Percentiles rank a stretch among this genome's conserved stretches.
phyloP scores from a whole-genome alignment of 2,888 invertebrate genomes.

The Branchellion lobata region DNA sequence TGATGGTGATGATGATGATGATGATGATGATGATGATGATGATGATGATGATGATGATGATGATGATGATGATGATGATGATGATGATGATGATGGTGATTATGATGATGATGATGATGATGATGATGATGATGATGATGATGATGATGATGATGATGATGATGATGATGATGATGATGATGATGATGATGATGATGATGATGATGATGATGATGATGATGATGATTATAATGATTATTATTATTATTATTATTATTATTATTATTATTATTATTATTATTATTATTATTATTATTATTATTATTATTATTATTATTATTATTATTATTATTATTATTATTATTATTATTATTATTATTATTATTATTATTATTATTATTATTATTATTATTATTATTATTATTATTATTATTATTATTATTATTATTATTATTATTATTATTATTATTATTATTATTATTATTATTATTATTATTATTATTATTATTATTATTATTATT shows the following conservation, averaged over 20 bases:
- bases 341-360: too few species aligned
- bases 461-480: too few species aligned
- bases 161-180: slow-evolving; percentile 21
- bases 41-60: slow-evolving; percentile 8
- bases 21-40: slow-evolving; percentile 7
- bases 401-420: too few species aligned
- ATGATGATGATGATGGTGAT: too few species aligned
- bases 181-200: slow-evolving; percentile 27
- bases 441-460: too few species aligned
- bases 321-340: too few species aligned
- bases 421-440: too few species aligned
- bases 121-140: slow-evolving; percentile 17
- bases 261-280: background rate
- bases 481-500: too few species aligned
- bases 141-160: slow-evolving; percentile 31
- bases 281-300: background rate
- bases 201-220: slow-evolving; percentile 30
- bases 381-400: too few species aligned
- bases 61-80: background rate
- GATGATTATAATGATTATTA: too few species aligned
- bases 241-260: too few species aligned
- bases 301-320: slow-evolving; percentile 25
- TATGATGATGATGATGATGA: slow-evolving; percentile 16
- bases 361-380: too few species aligned
- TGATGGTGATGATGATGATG: background rate